Conservation (phyloP, 2,113 vertebrate genomes). For the Microcebus griseorufus region DNA sequence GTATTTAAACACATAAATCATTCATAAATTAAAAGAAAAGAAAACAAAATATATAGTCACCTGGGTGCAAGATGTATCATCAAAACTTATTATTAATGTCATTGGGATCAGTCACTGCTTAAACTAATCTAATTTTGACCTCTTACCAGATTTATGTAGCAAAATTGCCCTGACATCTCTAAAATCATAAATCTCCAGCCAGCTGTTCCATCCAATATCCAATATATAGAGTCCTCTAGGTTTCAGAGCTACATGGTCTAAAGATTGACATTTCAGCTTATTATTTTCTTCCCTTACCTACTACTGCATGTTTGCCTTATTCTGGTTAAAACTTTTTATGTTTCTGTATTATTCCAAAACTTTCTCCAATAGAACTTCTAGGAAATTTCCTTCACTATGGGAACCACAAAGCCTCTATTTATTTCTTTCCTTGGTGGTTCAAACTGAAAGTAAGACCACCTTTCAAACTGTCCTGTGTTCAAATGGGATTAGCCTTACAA, state of each 20-base stretch:
- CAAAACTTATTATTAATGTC: not conserved
- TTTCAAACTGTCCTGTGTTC: not conserved
- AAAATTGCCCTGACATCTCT: not conserved
- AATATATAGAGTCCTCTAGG: not conserved
- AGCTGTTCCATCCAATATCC: not conserved
- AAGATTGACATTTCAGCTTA: not conserved
- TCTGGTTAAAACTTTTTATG: not conserved
- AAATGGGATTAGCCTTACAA: not conserved
- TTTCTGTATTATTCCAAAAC: not conserved
- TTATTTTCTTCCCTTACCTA: not conserved
- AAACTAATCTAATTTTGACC: not conserved
- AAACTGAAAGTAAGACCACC: not conserved
- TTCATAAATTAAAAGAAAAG: constrained; percentile 1
- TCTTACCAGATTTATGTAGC: not conserved
- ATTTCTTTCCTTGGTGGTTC: not conserved
- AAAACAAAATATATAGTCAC: not conserved
- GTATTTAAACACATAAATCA: not conserved
- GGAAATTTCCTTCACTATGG: not conserved
- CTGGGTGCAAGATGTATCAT: not conserved
- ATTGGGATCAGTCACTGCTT: not conserved
- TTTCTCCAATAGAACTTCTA: not conserved
- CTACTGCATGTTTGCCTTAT: not conserved
- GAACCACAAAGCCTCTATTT: not conserved
- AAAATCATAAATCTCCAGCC: not conserved
- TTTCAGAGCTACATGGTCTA: not conserved